phyloP scores from a whole-genome alignment of 2,888 invertebrate species.

The Drosophila fungiperda region DNA sequence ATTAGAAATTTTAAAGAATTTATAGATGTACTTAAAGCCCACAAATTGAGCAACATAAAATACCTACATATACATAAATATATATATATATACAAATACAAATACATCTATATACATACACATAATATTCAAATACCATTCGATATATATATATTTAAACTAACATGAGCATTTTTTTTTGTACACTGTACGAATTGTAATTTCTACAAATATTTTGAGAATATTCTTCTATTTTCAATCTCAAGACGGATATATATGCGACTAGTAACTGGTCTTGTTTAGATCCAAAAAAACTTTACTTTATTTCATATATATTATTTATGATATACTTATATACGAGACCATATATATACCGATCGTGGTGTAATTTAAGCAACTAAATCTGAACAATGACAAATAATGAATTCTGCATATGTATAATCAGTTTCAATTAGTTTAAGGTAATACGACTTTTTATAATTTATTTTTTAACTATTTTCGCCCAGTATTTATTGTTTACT shows the following conservation, averaged over 20 bases:
- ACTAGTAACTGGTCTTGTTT: neutral
- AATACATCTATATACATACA: constrained; percentile 14
- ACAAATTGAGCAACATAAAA: constrained; percentile 35
- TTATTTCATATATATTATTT: constrained; percentile 20
- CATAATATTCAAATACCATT: constrained; percentile 17
- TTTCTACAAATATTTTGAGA: neutral
- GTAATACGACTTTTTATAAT: constrained; percentile 16
- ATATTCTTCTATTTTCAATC: neutral
- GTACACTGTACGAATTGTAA: neutral
- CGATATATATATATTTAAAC: constrained; percentile 24
- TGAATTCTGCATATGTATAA: constrained; percentile 61
- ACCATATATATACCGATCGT: constrained; percentile 15
- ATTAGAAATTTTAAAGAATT: constrained; percentile 75
- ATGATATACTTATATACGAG: constrained; percentile 26
- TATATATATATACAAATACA: constrained; percentile 4
- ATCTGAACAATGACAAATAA: constrained; percentile 78
- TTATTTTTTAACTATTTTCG: constrained; percentile 6
- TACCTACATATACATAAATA: constrained; percentile 39
- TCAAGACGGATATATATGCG: neutral
- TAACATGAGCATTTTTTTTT: neutral
- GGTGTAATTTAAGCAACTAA: constrained; percentile 56
- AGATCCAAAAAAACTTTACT: no score
- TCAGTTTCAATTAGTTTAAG: constrained; percentile 59
- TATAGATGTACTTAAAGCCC: constrained; percentile 72
- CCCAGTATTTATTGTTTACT: constrained; percentile 1